These are phyloP conservation scores for Cephalopholis sonnerati DNA, from an alignment of 2,113 vertebrate genomes.

Conservation along the genomic window DNA sequence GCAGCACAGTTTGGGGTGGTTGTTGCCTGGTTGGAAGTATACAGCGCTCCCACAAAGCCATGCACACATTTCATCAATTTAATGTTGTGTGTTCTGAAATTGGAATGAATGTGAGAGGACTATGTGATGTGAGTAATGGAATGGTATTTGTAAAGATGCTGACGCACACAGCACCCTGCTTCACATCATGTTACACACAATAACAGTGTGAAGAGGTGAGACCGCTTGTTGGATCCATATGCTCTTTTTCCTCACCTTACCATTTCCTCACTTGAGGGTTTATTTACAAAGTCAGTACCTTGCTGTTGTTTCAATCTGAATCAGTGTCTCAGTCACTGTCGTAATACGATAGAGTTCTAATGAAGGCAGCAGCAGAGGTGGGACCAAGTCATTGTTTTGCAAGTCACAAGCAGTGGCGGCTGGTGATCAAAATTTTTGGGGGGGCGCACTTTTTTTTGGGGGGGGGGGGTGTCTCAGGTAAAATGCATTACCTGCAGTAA, in stretches of 20 bases:
- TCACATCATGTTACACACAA: slow-evolving; percentile 34
- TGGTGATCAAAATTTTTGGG: no score
- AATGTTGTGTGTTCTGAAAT: slow-evolving; percentile 40
- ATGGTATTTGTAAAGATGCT: slow-evolving; percentile 51
- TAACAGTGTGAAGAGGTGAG: slow-evolving; percentile 15
- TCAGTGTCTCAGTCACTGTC: neutral
- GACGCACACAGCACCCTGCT: slow-evolving; percentile 47
- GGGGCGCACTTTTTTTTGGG: no score
- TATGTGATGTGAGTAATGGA: slow-evolving; percentile 43
- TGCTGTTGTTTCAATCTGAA: neutral
- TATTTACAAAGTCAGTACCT: neutral
- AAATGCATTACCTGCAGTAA: no score
- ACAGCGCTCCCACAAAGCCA: slow-evolving; percentile 30
- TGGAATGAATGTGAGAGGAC: slow-evolving; percentile 20
- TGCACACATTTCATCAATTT: slow-evolving; percentile 58
- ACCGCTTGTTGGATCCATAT: slow-evolving; percentile 13
- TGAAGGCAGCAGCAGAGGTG: no score
- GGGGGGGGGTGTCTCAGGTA: no score
- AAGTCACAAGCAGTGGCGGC: no score
- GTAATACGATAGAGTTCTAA: no score
- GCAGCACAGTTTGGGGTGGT: slow-evolving; percentile 31
- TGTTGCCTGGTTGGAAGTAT: slow-evolving; percentile 51
- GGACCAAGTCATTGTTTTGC: no score
- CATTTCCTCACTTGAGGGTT: neutral
- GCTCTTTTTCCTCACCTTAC: neutral